Conservation (phyloP, 2,888 invertebrate genomes). For the Lampropteryx suffumata region DNA sequence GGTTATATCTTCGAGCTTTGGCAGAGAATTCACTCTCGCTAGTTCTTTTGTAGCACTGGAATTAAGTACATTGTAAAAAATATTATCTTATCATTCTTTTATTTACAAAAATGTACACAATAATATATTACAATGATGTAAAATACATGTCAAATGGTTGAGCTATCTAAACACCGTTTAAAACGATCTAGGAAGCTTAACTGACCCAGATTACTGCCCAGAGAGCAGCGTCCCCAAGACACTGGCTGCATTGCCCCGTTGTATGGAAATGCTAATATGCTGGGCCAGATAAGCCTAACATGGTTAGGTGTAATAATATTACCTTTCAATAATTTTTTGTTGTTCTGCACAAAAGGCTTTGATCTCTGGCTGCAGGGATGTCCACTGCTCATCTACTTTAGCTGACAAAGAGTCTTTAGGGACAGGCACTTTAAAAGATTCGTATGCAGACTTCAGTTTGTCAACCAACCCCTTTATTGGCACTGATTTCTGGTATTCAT, state of each 20-base stretch:
- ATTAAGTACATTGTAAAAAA: neutral
- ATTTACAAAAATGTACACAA: too few species aligned
- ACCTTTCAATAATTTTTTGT: conserved; percentile 54
- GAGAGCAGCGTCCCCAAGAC: too few species aligned
- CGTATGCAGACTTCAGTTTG: conserved; percentile 56
- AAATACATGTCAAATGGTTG: too few species aligned
- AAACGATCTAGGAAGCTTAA: too few species aligned
- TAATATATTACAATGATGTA: too few species aligned
- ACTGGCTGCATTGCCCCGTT: too few species aligned
- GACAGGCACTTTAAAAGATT: conserved; percentile 54
- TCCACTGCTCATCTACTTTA: conserved; percentile 66
- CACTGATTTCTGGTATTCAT: conserved; percentile 54
- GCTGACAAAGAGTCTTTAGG: conserved; percentile 55
- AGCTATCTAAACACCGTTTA: too few species aligned
- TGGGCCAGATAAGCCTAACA: too few species aligned
- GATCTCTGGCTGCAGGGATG: conserved; percentile 51
- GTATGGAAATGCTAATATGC: too few species aligned
- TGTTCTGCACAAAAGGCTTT: conserved; percentile 49
- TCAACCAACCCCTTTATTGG: conserved; percentile 60
- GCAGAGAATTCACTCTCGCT: conserved; percentile 53
- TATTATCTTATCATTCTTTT: too few species aligned
- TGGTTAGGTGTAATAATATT: too few species aligned
- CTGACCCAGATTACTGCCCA: too few species aligned
- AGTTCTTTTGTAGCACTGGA: conserved; percentile 58
- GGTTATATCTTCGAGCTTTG: conserved; percentile 64